Percentiles rank a stretch among this genome's conserved stretches.
phyloP scores from a whole-genome alignment of 2,797 vertebrate species.

The Anguilla anguilla region DNA sequence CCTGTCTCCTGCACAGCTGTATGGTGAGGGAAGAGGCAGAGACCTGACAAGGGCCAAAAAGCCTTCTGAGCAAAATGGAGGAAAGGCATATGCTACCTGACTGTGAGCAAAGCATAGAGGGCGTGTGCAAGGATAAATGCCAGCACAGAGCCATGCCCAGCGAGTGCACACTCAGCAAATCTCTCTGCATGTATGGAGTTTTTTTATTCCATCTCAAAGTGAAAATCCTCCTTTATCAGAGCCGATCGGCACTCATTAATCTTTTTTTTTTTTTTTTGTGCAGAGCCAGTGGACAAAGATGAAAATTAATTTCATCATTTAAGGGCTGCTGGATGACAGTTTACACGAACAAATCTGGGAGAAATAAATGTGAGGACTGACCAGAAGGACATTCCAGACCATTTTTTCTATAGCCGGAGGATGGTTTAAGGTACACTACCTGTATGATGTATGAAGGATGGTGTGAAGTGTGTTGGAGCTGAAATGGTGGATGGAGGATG shows the following conservation, averaged over 20 bases:
- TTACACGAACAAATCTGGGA: conserved; percentile 9
- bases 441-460: too few relatives aligned
- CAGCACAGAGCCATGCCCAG: conserved; percentile 7
- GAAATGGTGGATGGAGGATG: too few relatives aligned
- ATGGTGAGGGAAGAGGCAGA: neutral
- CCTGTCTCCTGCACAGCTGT: neutral
- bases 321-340: conserved; percentile 29
- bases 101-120: neutral
- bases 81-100: neutral
- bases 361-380: conserved; percentile 15
- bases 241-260: conserved; percentile 30
- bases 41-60: neutral
- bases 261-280: conserved; percentile 20
- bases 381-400: neutral
- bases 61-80: neutral
- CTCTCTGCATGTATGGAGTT: neutral
- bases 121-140: neutral
- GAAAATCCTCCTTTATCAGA: conserved; percentile 29
- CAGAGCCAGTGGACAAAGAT: conserved; percentile 5
- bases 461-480: too few relatives aligned
- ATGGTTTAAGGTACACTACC: neutral
- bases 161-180: conserved; percentile 27
- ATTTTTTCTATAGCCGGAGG: neutral
- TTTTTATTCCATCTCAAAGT: neutral
- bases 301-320: conserved; percentile 31